Conservation (phyloP, 2,797 vertebrate genomes). For the Prunella strophiata region DNA sequence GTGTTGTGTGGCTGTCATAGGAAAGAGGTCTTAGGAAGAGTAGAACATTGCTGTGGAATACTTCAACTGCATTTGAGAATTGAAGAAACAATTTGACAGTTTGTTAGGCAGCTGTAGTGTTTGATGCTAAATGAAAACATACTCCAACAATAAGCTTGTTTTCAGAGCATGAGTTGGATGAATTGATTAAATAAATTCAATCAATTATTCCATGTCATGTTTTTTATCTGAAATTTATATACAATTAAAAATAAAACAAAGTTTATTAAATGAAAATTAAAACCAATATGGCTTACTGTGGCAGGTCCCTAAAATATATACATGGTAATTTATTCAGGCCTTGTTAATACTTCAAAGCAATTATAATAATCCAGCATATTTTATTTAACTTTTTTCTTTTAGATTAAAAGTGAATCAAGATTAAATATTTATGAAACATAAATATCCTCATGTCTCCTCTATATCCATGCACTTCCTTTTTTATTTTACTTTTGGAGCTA, state of each 20-base stretch:
- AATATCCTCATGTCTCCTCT: neutral
- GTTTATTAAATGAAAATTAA: conserved; percentile 13
- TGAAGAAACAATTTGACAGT: neutral
- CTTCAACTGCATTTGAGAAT: neutral
- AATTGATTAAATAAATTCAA: neutral
- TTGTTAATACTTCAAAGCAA: conserved; percentile 42
- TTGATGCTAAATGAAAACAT: conserved; percentile 29
- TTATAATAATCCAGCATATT: conserved; percentile 27
- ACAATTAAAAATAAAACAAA: neutral
- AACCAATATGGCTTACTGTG: neutral
- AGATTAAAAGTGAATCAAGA: conserved; percentile 20
- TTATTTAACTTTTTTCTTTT: conserved; percentile 17
- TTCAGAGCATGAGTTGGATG: conserved; percentile 8
- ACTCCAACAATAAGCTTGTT: neutral
- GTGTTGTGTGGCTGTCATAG: neutral
- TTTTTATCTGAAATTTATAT: conserved; percentile 21
- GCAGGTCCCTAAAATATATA: conserved; percentile 13
- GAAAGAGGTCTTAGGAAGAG: neutral
- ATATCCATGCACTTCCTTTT: neutral
- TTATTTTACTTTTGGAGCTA: neutral
- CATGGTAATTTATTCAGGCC: conserved; percentile 25
- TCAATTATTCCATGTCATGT: neutral
- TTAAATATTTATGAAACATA: conserved; percentile 47
- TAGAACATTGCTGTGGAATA: neutral
- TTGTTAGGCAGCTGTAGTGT: neutral